Base-by-base conservation (phyloP, 2,888 invertebrate species). In the Caenorhabditis panamensis region DNA sequence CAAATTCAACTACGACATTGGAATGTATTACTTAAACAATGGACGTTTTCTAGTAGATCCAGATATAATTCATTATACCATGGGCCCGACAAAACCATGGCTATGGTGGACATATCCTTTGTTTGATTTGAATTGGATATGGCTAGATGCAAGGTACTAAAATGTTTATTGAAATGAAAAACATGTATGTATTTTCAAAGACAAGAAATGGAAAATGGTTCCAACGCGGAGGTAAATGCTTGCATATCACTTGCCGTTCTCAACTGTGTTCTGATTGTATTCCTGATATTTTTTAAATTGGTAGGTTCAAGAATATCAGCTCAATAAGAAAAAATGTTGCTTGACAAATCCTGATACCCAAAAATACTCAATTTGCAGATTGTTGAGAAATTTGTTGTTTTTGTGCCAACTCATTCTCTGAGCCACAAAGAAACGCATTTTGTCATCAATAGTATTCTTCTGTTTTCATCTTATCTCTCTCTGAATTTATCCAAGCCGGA, bases 1-100 rank as follows among this genome's bases (percentile, higher is more conserved):
- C 13, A 78, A 72, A 2, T 88, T 83, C 64, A 89, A 89, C 63
- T 88, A 84, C 68, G 89, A 89, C 47, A 84, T 89, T 36, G 89
- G 88, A 37, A 85, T 89, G 85, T 88, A 88, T 62, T 89, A 89
- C 63, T 64, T 88, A 54, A 87, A 85, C 53, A 82, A 83, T 13
- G 86, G 87, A 18, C 22, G 80, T 1, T 61, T 69, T 26, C 78
- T 87, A 11, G 68, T 88, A 13, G 58, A 83, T 6, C 89, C 89
- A 11, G 84, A 83, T 20, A 87, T 89, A 58, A 85, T 88, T 59
- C 89, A 88, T 69, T 89, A 85, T 73, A 88, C 89, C 0, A 61
- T 89, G 72, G 89, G 87, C 24, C 84, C 86, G 2, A 69, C 83
- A 20, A 89, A 89, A 66, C 89, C 89, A 20, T 89, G 89, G 89